Evolutionary conservation across 2,113 vertebrate genomes (phyloP).

Genomic region (Aspiorhynchus laticeps): DNA sequence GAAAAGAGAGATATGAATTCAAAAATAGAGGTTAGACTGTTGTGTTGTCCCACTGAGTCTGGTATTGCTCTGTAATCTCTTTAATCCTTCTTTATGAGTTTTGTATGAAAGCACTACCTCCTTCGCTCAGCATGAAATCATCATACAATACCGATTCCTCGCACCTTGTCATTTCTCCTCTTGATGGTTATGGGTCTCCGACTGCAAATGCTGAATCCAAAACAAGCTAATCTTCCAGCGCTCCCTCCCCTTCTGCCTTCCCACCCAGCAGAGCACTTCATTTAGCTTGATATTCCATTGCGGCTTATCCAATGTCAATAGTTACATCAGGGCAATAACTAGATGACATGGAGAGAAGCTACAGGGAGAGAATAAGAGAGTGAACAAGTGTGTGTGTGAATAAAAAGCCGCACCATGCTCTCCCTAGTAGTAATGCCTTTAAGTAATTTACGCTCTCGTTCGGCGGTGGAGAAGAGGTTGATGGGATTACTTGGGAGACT

Average conservation of each 20-base stretch:
- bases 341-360: conserved; percentile 32
- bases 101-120: background rate
- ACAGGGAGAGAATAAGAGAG: background rate
- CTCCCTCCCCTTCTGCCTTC: background rate
- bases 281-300: conserved; percentile 21
- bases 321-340: conserved; percentile 33
- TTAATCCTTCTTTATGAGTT: conserved; percentile 39
- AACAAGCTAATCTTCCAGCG: conserved; percentile 28
- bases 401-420: conserved; percentile 31
- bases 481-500: conserved; percentile 58
- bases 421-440: conserved; percentile 48
- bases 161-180: conserved; percentile 2
- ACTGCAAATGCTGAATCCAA: conserved; percentile 17
- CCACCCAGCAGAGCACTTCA: conserved; percentile 15
- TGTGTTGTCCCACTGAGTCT: conserved; percentile 4
- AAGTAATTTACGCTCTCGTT: conserved; percentile 57
- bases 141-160: background rate
- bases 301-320: conserved; percentile 44
- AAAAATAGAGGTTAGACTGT: conserved; percentile 14
- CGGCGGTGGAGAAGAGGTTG: conserved; percentile 28
- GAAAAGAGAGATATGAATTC: conserved; percentile 7
- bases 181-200: background rate
- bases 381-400: conserved; percentile 33
- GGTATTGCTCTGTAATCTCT: conserved; percentile 14
- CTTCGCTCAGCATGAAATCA: conserved; percentile 22